These are phyloP conservation scores for Nannoperca obscura DNA, from an alignment of 2,797 vertebrate genomes.

Conservation along the genomic window DNA sequence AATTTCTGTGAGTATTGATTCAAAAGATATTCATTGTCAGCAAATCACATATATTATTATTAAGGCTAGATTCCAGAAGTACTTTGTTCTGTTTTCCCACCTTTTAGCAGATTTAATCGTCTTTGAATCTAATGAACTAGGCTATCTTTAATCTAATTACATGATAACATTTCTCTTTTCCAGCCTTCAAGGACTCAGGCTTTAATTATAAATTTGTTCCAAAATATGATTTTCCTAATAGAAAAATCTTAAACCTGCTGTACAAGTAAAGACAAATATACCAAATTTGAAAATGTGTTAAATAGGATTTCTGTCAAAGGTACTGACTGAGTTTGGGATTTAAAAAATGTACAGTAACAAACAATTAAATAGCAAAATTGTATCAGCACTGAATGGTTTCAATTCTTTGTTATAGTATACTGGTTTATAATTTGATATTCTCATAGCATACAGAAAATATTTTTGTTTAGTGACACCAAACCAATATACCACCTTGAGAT, in stretches of 20 bases:
- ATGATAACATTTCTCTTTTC: neutral
- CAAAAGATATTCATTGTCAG: conserved; percentile 1
- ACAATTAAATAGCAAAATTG: neutral
- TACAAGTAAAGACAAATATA: conserved; percentile 14
- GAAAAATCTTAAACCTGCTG: neutral
- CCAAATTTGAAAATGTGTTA: neutral
- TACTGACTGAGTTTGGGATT: neutral
- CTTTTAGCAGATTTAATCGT: too few relatives aligned
- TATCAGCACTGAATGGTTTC: neutral
- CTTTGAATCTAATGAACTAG: too few relatives aligned
- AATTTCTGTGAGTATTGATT: conserved; percentile 15
- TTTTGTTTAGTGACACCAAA: neutral
- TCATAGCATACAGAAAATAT: neutral
- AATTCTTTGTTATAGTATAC: neutral
- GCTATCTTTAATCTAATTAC: too few relatives aligned
- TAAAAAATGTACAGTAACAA: neutral
- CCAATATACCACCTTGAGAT: neutral
- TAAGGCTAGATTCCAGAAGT: neutral
- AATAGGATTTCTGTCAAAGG: neutral
- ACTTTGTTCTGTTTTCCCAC: neutral
- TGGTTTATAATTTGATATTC: neutral
- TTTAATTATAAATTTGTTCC: neutral
- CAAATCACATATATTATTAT: conserved; percentile 1
- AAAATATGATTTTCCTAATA: neutral
- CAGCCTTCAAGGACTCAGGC: neutral